Evolutionary conservation across 92 coral and sea anemone species (phyloP), one percentile per base, ranked within the genome.

Genomic region (Parazoanthus darwini): DNA sequence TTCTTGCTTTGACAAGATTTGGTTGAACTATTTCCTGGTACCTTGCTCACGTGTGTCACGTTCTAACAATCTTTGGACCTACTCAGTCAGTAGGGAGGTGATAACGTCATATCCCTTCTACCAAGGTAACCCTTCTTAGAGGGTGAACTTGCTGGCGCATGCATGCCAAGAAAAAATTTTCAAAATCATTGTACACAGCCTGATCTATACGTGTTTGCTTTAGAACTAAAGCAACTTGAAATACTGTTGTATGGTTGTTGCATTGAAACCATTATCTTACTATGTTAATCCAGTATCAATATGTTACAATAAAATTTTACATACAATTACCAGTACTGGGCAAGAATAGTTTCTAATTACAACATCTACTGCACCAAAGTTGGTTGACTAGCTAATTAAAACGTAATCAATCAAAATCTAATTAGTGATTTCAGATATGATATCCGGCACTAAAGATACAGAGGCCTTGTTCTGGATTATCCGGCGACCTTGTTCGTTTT

Each of bases 81-180:
- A 39, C 42, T 39, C 71, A n/a, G 71, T 65, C 71, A 65, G 71
- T 65, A 65, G 71, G 71, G 18, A 65, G 71, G n/a, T 65, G n/a
- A 14, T 11, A 0, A 65, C 4, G 9, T 65, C 71, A 65, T 7
- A 65, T 65, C 71, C 71, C 71, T 65, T 65, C 71, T 65, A 14
- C 74, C 74, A 68, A 68, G n/a, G 74, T 68, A 9, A 68, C 29
- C 33, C 74, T 18, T 1, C 23, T 68, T 14, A 68, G 7, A 68
- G n/a, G 74, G 74, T 68, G 74, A 68, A 68, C 33, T 68, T 68
- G n/a, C 74, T 68, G 74, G 74, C 8, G 74, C 74, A 68, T 68
- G 74, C 74, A 68, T 68, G 0, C 74, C 74, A 3, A 68, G 74
- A 68, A 68, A 68, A 36, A 0, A n/a, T 68, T 68, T 68, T 68